Evolutionary conservation across 2,888 invertebrate species (phyloP).

Genomic region (Epirrhoe alternata): DNA sequence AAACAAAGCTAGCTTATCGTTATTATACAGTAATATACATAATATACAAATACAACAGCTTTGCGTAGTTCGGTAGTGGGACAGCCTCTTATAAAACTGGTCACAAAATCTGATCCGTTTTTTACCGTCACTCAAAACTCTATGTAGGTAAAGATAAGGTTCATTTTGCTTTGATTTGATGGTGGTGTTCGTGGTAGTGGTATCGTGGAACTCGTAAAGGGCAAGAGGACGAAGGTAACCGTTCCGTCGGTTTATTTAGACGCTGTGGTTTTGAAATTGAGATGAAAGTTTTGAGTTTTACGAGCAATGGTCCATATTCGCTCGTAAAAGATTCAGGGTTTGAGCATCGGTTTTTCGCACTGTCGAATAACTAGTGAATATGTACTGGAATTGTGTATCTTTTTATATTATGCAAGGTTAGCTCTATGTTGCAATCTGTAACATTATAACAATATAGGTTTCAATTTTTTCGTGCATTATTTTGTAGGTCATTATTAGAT

Average conservation of each 20-base stretch:
- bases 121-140: conserved; percentile 39
- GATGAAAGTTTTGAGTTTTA: conserved; percentile 51
- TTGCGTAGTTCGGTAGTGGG: conserved; percentile 67
- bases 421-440: no score
- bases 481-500: no score
- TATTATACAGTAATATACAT: conserved; percentile 49
- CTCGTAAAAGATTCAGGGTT: conserved; percentile 38
- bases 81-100: conserved; percentile 59
- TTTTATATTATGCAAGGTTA: no score
- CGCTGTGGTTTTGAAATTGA: conserved; percentile 59
- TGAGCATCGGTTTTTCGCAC: conserved; percentile 8
- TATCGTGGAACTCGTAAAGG: conserved; percentile 54
- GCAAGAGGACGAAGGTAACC: conserved; percentile 64
- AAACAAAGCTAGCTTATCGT: conserved; percentile 51
- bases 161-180: conserved; percentile 31
- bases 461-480: no score
- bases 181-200: conserved; percentile 32
- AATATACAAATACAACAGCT: conserved; percentile 46
- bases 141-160: conserved; percentile 32
- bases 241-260: conserved; percentile 62
- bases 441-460: no score
- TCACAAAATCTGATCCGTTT: conserved; percentile 48
- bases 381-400: no score
- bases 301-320: conserved; percentile 41
- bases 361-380: not conserved